phyloP scores from a whole-genome alignment of 2,888 invertebrate genomes.

The Eristalis pertinax region DNA sequence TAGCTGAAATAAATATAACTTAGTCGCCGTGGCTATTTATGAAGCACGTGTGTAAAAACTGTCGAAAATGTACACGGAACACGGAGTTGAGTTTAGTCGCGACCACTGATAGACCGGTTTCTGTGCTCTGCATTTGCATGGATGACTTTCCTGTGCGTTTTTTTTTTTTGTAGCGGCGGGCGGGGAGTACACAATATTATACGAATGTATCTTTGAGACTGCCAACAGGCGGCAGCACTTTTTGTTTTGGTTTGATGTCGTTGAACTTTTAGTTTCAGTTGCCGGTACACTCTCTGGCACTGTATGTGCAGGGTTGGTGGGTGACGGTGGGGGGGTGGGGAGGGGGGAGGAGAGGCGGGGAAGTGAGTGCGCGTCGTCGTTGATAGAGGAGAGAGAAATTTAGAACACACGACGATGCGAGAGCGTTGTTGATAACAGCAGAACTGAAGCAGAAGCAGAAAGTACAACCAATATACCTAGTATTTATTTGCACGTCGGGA shows the following conservation, averaged over 20 bases:
- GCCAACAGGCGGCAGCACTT: conserved; percentile 68
- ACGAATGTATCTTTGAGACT: conserved; percentile 34
- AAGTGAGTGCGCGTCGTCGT: conserved; percentile 50
- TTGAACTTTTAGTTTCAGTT: conserved; percentile 68
- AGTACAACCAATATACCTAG: too few relatives aligned
- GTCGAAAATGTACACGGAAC: conserved; percentile 31
- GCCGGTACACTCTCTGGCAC: conserved; percentile 38
- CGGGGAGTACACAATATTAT: conserved; percentile 27
- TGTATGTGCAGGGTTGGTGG: too few relatives aligned
- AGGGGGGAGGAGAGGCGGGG: too few relatives aligned
- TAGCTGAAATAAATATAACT: neutral
- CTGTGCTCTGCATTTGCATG: conserved; percentile 67
- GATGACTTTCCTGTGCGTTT: conserved; percentile 63
- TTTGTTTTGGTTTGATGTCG: conserved; percentile 69
- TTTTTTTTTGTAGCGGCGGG: too few relatives aligned
- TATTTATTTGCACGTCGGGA: conserved; percentile 3
- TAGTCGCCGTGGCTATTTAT: neutral
- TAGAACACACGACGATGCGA: conserved; percentile 38
- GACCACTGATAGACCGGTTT: conserved; percentile 57
- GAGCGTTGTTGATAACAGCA: conserved; percentile 50
- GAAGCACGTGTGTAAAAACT: conserved; percentile 34
- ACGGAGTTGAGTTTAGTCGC: conserved; percentile 12
- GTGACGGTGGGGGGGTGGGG: too few relatives aligned
- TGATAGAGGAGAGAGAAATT: conserved; percentile 56
- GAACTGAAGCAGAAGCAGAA: conserved; percentile 9